phyloP scores from a whole-genome alignment of 2,888 invertebrate species.

The Oxyteleia sp. region DNA sequence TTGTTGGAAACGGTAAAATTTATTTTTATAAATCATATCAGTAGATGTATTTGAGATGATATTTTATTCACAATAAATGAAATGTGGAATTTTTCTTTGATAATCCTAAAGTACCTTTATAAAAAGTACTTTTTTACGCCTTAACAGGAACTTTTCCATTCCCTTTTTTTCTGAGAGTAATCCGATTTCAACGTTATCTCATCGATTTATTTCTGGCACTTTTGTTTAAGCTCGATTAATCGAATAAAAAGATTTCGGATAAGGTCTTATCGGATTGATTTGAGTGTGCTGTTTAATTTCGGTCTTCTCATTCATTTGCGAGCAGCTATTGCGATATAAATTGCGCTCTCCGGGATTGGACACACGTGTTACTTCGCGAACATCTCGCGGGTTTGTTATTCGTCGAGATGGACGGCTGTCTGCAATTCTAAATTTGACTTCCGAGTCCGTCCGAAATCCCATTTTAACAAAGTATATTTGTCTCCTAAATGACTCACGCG shows the following conservation, averaged over 20 bases:
- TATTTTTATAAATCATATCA: no score
- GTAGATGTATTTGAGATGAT: no score
- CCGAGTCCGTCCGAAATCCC: slow-evolving; percentile 40
- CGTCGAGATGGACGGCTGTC: slow-evolving; percentile 38
- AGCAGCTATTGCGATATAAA: slow-evolving; percentile 6
- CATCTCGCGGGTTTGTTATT: slow-evolving; percentile 53
- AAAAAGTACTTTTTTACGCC: no score
- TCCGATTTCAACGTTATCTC: no score
- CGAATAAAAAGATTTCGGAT: background rate
- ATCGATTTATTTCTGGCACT: background rate
- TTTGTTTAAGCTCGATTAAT: background rate
- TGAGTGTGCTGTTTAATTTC: slow-evolving; percentile 4
- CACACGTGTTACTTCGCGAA: slow-evolving; percentile 43
- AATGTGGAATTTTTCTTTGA: no score
- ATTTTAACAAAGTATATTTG: slow-evolving; percentile 64
- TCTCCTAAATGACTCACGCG: slow-evolving; percentile 54
- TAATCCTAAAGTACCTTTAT: no score
- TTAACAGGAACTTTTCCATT: no score
- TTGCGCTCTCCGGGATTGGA: slow-evolving; percentile 18
- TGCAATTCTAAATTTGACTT: slow-evolving; percentile 64
- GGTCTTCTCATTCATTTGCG: slow-evolving; percentile 23
- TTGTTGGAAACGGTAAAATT: no score
- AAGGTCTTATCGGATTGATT: slow-evolving; percentile 8
- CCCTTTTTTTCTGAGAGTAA: no score
- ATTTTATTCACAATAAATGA: no score